Evolutionary conservation across 2,888 invertebrate species (phyloP).

Genomic region (Ophion ventricosus): DNA sequence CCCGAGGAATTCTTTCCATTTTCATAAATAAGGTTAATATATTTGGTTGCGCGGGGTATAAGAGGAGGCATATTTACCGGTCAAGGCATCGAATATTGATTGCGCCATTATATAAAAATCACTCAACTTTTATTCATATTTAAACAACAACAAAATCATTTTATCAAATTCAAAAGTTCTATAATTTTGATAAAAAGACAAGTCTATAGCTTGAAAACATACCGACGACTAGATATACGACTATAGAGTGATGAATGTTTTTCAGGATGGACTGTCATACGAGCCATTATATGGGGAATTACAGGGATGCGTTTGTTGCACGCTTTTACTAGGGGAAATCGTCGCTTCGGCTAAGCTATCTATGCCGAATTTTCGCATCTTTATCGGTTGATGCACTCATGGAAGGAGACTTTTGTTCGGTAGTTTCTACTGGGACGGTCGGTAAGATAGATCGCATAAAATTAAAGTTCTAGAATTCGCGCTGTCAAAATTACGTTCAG

Average conservation of each 20-base stretch:
- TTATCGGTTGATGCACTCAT: no score
- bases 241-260: slow-evolving; percentile 24
- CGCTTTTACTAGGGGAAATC: background rate
- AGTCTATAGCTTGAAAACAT: slow-evolving; percentile 63
- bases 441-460: no score
- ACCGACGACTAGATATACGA: slow-evolving; percentile 52
- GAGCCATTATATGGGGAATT: background rate
- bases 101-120: slow-evolving; percentile 76
- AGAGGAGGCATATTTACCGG: slow-evolving; percentile 74
- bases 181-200: slow-evolving; percentile 55
- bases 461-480: no score
- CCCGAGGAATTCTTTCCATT: slow-evolving; percentile 34
- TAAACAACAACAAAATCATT: slow-evolving; percentile 30
- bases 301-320: slow-evolving; percentile 10
- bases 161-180: slow-evolving; percentile 37
- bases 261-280: slow-evolving; percentile 42
- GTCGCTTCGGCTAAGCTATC: background rate
- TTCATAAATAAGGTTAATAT: slow-evolving; percentile 38
- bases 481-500: no score
- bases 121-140: slow-evolving; percentile 43
- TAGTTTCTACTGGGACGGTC: no score
- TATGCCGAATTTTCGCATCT: no score
- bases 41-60: background rate
- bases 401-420: no score
- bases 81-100: slow-evolving; percentile 80